Evolutionary conservation across 2,797 vertebrate genomes (phyloP).

Genomic region (Caiman crocodilus): DNA sequence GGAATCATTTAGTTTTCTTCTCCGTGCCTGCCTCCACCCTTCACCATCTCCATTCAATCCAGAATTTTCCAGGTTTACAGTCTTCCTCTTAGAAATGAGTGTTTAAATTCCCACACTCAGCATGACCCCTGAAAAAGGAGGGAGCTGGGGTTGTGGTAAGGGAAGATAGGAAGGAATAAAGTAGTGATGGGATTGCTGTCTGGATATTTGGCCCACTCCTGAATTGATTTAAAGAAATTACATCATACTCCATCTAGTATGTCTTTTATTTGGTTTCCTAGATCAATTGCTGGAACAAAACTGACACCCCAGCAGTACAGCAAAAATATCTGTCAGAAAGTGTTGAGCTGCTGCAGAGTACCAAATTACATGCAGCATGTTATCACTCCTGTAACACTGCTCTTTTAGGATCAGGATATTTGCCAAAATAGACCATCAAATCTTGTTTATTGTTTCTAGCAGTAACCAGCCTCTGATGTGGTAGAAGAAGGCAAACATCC

Average conservation of each 20-base stretch:
- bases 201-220: neutral
- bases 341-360: neutral
- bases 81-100: neutral
- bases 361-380: neutral
- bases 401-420: neutral
- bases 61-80: neutral
- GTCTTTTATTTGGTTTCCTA: slow-evolving; percentile 16
- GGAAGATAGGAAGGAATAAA: too few species aligned
- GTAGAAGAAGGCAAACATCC: neutral
- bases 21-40: neutral
- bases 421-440: neutral
- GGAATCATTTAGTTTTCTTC: neutral
- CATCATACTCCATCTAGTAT: neutral
- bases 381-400: neutral
- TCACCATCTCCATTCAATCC: neutral
- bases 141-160: neutral
- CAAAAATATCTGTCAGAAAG: neutral
- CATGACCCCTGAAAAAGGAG: neutral
- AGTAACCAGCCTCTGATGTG: neutral
- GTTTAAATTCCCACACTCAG: neutral
- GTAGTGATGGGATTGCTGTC: neutral
- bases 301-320: neutral
- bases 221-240: neutral
- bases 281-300: slow-evolving; percentile 1
- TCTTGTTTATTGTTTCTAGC: rapidly evolving